These are phyloP conservation scores for Heterodera schachtii DNA, from an alignment of 1,140 invertebrate species.

Conservation along the genomic window DNA sequence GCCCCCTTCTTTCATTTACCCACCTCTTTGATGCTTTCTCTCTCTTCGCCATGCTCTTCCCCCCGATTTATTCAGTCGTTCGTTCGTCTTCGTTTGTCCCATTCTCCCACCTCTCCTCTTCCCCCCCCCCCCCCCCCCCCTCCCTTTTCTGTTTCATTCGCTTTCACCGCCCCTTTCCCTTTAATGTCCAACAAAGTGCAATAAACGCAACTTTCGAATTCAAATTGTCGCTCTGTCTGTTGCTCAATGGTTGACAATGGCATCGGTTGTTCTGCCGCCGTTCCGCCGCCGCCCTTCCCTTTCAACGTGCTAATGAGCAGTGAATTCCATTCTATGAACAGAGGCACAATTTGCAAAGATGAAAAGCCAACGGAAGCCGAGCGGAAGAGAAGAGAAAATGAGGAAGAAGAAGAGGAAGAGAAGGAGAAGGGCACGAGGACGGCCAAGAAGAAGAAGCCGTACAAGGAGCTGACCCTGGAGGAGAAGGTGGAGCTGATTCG, in stretches of 20 bases:
- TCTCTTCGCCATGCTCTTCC: background rate
- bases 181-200: background rate
- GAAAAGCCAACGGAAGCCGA: background rate
- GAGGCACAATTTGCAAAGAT: background rate
- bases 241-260: background rate
- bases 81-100: background rate
- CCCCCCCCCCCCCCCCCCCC: too few species aligned
- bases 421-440: background rate
- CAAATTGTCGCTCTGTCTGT: background rate
- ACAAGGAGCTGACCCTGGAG: slow-evolving; percentile 61
- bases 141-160: background rate
- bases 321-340: background rate
- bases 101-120: background rate
- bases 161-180: background rate
- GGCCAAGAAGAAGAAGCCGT: slow-evolving; percentile 58
- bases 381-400: too few species aligned
- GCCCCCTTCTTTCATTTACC: background rate
- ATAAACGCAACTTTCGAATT: background rate
- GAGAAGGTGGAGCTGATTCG: slow-evolving; percentile 60
- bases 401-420: background rate
- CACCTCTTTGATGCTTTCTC: too few species aligned
- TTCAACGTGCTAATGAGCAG: background rate
- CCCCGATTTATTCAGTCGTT: too few species aligned
- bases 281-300: background rate
- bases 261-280: background rate